Conservation (phyloP, 2,888 invertebrate species). For the Falcaria lacertinaria region DNA sequence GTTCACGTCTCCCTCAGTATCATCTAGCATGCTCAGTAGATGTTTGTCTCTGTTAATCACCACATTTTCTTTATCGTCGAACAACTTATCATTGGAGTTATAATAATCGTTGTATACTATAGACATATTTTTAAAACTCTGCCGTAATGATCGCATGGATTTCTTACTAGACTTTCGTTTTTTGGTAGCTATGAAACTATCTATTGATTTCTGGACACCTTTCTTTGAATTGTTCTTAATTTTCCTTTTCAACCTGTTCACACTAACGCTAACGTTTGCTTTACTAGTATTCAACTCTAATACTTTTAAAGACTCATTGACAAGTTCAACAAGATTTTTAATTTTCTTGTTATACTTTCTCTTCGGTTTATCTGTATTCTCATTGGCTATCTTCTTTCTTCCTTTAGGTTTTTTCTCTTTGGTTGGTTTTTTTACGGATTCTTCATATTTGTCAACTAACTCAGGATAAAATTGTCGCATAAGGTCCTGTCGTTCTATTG, state of each 20-base stretch:
- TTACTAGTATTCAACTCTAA: constrained; percentile 40
- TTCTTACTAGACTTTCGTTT: constrained; percentile 40
- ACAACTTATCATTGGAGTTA: constrained; percentile 5
- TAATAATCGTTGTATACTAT: constrained; percentile 19
- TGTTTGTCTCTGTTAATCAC: constrained; percentile 15
- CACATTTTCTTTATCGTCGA: constrained; percentile 27
- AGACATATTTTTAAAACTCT: constrained; percentile 46
- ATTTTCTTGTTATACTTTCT: constrained; percentile 59
- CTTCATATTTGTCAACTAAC: constrained; percentile 80
- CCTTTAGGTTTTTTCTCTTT: constrained; percentile 59
- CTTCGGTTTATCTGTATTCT: constrained; percentile 49
- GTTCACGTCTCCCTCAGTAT: constrained; percentile 29
- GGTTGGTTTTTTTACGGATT: constrained; percentile 73
- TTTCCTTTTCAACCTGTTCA: constrained; percentile 65
- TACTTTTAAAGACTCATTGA: constrained; percentile 42
- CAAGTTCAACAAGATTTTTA: constrained; percentile 32
- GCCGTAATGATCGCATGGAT: constrained; percentile 29
- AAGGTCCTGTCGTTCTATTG: constrained; percentile 84
- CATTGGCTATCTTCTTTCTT: constrained; percentile 43
- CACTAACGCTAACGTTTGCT: constrained; percentile 53
- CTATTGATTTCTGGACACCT: constrained; percentile 57
- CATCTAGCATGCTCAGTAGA: constrained; percentile 44
- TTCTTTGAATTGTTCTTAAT: constrained; percentile 40
- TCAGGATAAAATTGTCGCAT: constrained; percentile 82
- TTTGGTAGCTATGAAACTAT: constrained; percentile 58